These are phyloP conservation scores for Erebia ligea DNA, from an alignment of 2,888 invertebrate genomes.

Conservation along the genomic window DNA sequence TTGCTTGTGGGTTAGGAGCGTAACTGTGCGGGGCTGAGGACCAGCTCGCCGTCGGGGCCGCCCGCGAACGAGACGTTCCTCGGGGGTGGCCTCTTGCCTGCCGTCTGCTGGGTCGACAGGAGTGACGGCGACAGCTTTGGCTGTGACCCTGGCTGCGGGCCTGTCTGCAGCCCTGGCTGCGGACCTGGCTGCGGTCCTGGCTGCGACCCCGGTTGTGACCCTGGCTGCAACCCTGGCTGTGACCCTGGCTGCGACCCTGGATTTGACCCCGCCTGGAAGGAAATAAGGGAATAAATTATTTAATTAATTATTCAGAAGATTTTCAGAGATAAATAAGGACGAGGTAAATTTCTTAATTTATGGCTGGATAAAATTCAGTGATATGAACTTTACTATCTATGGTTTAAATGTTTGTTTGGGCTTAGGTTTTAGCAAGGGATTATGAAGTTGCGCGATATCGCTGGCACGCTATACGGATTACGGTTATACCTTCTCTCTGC, in stretches of 20 bases:
- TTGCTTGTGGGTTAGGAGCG: slow-evolving; percentile 79
- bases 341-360: too few species aligned
- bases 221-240: background rate
- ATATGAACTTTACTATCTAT: too few species aligned
- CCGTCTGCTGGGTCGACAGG: slow-evolving; percentile 30
- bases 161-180: background rate
- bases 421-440: too few species aligned
- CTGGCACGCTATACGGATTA: background rate
- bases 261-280: slow-evolving; percentile 39
- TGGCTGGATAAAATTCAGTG: too few species aligned
- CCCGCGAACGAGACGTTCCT: slow-evolving; percentile 81
- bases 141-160: slow-evolving; percentile 40
- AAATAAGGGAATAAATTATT: background rate
- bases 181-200: background rate
- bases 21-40: slow-evolving; percentile 85
- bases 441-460: too few species aligned
- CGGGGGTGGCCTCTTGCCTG: slow-evolving; percentile 60
- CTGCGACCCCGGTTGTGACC: background rate
- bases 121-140: slow-evolving; percentile 37
- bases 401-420: too few species aligned
- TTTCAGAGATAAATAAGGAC: too few species aligned
- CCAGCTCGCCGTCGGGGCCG: slow-evolving; percentile 81
- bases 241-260: background rate
- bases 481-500: too few species aligned
- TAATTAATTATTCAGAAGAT: too few species aligned